A percentile compares a stretch with the other conserved stretches of the same genome.
Conservation (phyloP, 2,888 invertebrate species). For the Allolobophora icterica region DNA sequence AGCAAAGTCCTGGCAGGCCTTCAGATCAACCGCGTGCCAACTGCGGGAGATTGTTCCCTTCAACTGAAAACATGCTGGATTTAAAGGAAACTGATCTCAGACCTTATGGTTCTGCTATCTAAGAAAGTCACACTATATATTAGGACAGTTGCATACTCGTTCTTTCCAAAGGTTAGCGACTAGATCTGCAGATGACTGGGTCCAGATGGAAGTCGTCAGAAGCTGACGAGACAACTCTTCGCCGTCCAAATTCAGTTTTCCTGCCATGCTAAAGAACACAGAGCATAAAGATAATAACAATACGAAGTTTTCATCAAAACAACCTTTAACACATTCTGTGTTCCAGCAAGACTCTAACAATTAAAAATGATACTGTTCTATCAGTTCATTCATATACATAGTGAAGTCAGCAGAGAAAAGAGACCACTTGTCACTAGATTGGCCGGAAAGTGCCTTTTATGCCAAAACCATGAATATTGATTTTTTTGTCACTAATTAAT, state of each 20-base stretch:
- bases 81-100: neutral
- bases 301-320: neutral
- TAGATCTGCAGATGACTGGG: neutral
- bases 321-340: neutral
- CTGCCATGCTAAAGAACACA: neutral
- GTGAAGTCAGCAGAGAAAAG: too few species aligned
- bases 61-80: neutral
- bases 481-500: too few species aligned
- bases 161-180: neutral
- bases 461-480: too few species aligned
- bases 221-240: constrained; percentile 20
- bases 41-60: neutral
- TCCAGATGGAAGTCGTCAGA: constrained; percentile 22
- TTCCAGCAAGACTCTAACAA: too few species aligned
- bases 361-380: too few species aligned
- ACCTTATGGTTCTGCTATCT: too few species aligned
- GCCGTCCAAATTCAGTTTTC: neutral
- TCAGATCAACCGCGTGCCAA: neutral
- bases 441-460: too few species aligned
- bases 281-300: neutral
- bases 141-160: neutral
- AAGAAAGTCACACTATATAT: neutral
- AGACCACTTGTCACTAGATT: too few species aligned
- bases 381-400: too few species aligned
- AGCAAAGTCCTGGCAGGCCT: neutral